Conservation (phyloP, 2,113 vertebrate genomes). For the Pitta sordida region DNA sequence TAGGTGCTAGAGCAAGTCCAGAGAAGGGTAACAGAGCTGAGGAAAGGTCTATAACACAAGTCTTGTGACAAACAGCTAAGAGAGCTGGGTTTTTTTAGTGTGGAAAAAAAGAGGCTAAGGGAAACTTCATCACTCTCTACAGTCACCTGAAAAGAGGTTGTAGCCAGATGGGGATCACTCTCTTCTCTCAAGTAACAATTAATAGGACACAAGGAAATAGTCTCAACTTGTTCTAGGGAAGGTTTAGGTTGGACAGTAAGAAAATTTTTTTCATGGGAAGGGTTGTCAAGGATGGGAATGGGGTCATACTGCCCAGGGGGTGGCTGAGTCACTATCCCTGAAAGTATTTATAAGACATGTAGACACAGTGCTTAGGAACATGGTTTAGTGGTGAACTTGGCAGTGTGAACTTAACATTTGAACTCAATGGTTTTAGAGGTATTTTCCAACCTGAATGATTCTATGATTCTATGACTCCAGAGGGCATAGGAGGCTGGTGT, state of each 20-base stretch:
- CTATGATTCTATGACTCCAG: neutral
- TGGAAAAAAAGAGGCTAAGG: neutral
- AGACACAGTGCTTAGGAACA: accelerated
- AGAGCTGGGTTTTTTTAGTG: accelerated
- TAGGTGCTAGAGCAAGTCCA: accelerated
- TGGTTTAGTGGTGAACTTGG: neutral
- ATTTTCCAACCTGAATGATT: neutral
- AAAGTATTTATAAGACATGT: neutral
- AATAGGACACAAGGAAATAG: neutral
- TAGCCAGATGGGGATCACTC: neutral
- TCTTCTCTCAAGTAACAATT: neutral
- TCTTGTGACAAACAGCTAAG: accelerated
- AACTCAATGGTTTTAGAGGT: neutral
- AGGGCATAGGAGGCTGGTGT: neutral
- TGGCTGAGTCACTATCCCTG: too few relatives aligned
- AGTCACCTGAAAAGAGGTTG: neutral
- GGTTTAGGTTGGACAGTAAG: neutral
- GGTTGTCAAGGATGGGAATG: neutral
- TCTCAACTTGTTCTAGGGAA: neutral
- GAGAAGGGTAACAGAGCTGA: accelerated
- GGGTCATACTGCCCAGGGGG: neutral
- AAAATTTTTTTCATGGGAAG: neutral
- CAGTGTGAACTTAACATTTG: too few relatives aligned
- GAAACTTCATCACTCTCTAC: neutral
- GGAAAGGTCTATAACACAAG: neutral